Evolutionary conservation across 2,888 invertebrate genomes (phyloP), one percentile per base, ranked within the genome.

Genomic region (Tetrapedia diversipes): DNA sequence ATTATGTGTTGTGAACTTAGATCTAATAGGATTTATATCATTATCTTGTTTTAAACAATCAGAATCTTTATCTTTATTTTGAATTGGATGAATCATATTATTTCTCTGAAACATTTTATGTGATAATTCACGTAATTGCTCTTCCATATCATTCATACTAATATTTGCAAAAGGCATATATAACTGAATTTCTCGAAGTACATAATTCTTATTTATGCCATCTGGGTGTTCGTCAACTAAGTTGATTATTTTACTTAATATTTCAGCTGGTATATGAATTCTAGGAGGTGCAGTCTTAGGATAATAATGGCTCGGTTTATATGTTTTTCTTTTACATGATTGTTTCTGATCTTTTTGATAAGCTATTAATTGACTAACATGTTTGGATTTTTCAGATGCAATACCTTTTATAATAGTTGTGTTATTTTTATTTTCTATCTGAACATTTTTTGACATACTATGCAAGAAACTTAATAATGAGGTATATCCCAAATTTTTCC

Each of bases 281-380:
- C n/a, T 65, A 7, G 29, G 59, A 10, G 51, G 43, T 10, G 27
- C 34, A 10, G 73, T 72, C 1, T 8, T 39, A 45, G 73, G 68
- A 32, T 59, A 77, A 65, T 74, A 75, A 11, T 29, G 53, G n/a
- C 54, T 79, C 6, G 78, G 70, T 70, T 10, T 75, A 2, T 56
- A 74, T 0, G n/a, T 4, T 57, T 34, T 79, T 14, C 64, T 68
- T 2, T 4, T 4, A 10, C 6, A 0, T 24, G 0, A 0, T 8
- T 1, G 11, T 57, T 67, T 24, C 14, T 51, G 37, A 8, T 0
- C 0, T 37, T 76, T 89, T 53, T 91, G 91, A 4, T 80, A 70
- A 0, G 77, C 54, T 0, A 91, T 86, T 8, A 91, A 66, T 0
- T 80, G 69, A 54, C 81, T 85, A 1, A 91, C 66, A n/a, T 91